phyloP scores from a whole-genome alignment of 2,888 invertebrate genomes.

The Nasonovia ribisnigri region DNA sequence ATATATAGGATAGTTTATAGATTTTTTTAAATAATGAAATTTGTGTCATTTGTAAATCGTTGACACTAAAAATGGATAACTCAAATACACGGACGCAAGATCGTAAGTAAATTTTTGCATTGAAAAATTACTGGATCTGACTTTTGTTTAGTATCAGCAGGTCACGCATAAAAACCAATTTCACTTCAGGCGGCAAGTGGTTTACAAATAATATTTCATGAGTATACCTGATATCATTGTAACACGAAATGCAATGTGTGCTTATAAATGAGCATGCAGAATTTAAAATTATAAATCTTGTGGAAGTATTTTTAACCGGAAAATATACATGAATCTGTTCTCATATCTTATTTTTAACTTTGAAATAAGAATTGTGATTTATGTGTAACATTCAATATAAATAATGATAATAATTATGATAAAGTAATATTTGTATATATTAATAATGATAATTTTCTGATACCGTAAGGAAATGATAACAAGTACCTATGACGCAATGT shows the following conservation, averaged over 20 bases:
- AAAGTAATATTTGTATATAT: neutral
- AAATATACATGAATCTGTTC: neutral
- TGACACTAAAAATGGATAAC: neutral
- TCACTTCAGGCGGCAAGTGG: neutral
- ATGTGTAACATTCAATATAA: neutral
- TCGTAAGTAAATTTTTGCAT: neutral
- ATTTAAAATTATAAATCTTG: neutral
- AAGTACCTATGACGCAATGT: neutral
- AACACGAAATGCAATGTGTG: neutral
- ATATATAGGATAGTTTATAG: neutral
- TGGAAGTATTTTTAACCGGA: accelerated
- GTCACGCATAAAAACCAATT: neutral
- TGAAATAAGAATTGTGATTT: neutral
- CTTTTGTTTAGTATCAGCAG: neutral
- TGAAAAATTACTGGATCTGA: neutral
- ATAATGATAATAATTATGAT: neutral
- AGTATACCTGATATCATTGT: neutral
- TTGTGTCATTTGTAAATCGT: neutral
- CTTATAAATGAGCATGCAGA: neutral
- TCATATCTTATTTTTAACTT: neutral
- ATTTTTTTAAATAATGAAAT: neutral
- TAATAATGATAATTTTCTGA: neutral
- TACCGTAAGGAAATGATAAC: neutral
- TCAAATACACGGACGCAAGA: neutral
- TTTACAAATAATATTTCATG: neutral